These are phyloP conservation scores for Panthera leo DNA, from an alignment of 2,113 vertebrate genomes.

Conservation along the genomic window DNA sequence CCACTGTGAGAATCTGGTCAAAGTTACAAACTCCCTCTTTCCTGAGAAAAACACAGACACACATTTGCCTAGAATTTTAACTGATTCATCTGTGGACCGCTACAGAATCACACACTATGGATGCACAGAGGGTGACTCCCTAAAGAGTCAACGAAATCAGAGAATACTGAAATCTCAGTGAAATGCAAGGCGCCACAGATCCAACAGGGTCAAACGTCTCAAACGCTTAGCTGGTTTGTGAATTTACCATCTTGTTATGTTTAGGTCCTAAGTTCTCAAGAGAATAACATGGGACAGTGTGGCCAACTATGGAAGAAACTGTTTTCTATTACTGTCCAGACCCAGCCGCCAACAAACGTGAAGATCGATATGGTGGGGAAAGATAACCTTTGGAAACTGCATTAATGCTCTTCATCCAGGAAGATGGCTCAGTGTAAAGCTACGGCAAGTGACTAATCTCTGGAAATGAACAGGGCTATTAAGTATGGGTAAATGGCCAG, in stretches of 20 bases:
- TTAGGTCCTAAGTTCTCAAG: neutral
- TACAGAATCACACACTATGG: neutral
- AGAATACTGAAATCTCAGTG: neutral
- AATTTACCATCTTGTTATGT: neutral
- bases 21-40: neutral
- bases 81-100: neutral
- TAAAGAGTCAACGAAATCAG: neutral
- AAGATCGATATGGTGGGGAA: constrained; percentile 38
- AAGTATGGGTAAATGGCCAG: constrained; percentile 80
- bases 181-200: neutral
- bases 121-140: neutral
- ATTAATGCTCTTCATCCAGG: constrained; percentile 58
- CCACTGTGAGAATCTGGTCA: constrained; percentile 21
- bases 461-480: constrained; percentile 80
- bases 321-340: constrained; percentile 55
- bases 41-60: neutral
- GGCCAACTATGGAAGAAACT: neutral
- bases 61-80: constrained; percentile 35
- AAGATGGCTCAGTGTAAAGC: constrained; percentile 72
- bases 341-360: neutral
- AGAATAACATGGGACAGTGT: neutral
- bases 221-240: neutral
- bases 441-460: constrained; percentile 75
- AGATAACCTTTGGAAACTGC: constrained; percentile 72
- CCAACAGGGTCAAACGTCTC: neutral